These are phyloP conservation scores for Emys orbicularis DNA, from an alignment of 2,797 vertebrate species.

Conservation along the genomic window DNA sequence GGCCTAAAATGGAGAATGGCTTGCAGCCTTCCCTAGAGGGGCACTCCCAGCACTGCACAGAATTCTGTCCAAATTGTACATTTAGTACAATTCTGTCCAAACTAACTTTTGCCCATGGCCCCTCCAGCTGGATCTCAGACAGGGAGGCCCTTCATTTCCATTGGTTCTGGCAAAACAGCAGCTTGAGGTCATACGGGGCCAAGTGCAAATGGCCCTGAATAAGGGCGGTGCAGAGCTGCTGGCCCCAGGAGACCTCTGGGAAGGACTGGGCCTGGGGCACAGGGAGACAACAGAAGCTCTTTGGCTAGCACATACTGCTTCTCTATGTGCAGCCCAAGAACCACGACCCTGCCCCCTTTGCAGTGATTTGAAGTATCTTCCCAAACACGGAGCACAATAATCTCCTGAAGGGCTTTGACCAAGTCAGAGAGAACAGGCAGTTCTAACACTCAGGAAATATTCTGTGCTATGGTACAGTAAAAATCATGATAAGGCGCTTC, in stretches of 20 bases:
- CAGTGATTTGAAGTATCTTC: not conserved
- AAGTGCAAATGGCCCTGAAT: not conserved
- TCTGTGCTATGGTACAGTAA: not conserved
- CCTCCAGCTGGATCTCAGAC: not conserved
- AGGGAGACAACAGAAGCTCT: not conserved
- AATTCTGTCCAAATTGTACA: not conserved
- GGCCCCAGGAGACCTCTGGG: not conserved
- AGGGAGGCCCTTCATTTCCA: not conserved
- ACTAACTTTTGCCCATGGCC: not conserved
- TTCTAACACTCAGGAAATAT: not conserved
- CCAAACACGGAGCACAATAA: not conserved
- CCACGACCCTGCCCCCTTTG: not conserved
- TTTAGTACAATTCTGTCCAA: not conserved
- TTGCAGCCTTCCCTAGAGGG: not conserved
- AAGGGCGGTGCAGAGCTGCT: not conserved
- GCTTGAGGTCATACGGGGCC: not conserved
- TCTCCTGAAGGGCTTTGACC: not conserved
- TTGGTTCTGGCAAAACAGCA: not conserved
- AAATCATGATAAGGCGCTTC: not conserved
- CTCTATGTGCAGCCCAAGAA: not conserved
- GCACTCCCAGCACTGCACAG: not conserved
- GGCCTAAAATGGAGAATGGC: not conserved
- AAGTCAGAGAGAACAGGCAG: not conserved
- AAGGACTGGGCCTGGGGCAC: not conserved
- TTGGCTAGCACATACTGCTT: not conserved